Evolutionary conservation across 2,888 invertebrate species (phyloP), one percentile per base, ranked within the genome.

Genomic region (Yponomeuta malinellus): DNA sequence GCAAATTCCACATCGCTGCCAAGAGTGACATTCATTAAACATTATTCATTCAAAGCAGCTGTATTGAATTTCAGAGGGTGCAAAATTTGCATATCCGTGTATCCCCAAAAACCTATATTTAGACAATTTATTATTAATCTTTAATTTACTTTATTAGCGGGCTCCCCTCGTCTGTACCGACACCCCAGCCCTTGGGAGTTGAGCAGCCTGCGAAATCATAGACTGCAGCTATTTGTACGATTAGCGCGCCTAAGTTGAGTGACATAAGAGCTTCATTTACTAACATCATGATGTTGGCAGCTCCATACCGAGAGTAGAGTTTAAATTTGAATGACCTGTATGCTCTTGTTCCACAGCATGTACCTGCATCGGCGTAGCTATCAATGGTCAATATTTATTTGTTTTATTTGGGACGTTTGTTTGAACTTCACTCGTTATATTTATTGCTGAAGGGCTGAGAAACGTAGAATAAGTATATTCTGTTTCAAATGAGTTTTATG

Each of bases 81-180:
- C 75, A 71, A 79, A 79, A 89, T 88, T 88, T 88, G 84, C 89
- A 89, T 88, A 82, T 81, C 77, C 29, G n/a, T 78, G 79, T 81
- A 85, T 82, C 82, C 82, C 84, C 78, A 81, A 84, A 86, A 86
- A 84, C 84, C 86, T 86, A 85, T 89, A 88, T 86, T 85, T 87
- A 85, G 85, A 87, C 86, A 87, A 90, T 92, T 82, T 89, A 90
- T 90, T 92, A 92, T 92, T 92, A 91, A 92, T 91, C 88, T 91
- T 90, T 92, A 92, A 92, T 92, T 92, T 91, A 86, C 90, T 92
- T 92, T 90, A 91, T 92, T 90, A 90, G 87, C 87, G 81, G 79
- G 80, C 79, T 77, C 84, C 85, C 87, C 91, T 89, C 88, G 81
- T 80, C 75, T 76, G 76, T 75, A 74, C 77, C 76, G 77, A 78